Conservation (phyloP, 2,797 vertebrate genomes). For the Scolopax rusticola region DNA sequence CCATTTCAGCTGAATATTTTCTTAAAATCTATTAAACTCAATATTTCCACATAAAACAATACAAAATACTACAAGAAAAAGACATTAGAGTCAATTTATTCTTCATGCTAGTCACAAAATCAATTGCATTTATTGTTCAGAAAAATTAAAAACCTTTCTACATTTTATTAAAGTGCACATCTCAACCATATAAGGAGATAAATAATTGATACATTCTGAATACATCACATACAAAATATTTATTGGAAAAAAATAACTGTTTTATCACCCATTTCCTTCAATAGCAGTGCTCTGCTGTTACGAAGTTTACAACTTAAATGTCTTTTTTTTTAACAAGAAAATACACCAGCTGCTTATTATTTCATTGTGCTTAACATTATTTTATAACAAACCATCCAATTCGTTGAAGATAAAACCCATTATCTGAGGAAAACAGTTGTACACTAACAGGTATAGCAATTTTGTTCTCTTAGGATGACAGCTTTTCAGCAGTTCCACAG, state of each 20-base stretch:
- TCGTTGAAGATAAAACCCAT: constrained; percentile 4
- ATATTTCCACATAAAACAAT: constrained; percentile 70
- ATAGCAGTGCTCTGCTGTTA: constrained; percentile 37
- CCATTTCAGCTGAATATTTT: constrained; percentile 57
- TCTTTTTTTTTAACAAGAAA: neutral
- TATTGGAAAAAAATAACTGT: constrained; percentile 71
- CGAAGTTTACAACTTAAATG: constrained; percentile 63
- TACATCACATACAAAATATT: constrained; percentile 78
- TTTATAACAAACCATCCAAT: constrained; percentile 40
- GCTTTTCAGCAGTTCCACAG: neutral
- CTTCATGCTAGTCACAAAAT: constrained; percentile 75
- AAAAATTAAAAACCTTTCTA: constrained; percentile 80
- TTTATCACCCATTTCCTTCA: constrained; percentile 71
- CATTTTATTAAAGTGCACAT: constrained; percentile 78
- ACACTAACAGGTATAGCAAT: neutral
- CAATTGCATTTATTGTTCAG: constrained; percentile 76
- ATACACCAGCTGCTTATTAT: neutral
- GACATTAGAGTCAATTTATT: constrained; percentile 77
- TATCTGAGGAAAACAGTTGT: neutral
- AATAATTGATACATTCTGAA: constrained; percentile 79
- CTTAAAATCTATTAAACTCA: constrained; percentile 67
- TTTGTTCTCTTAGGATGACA: neutral
- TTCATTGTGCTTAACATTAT: constrained; percentile 60
- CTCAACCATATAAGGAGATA: constrained; percentile 65
- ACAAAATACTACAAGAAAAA: constrained; percentile 19